These are phyloP conservation scores for Tragelaphus scriptus DNA, from an alignment of 2,113 vertebrate species.

Conservation along the genomic window DNA sequence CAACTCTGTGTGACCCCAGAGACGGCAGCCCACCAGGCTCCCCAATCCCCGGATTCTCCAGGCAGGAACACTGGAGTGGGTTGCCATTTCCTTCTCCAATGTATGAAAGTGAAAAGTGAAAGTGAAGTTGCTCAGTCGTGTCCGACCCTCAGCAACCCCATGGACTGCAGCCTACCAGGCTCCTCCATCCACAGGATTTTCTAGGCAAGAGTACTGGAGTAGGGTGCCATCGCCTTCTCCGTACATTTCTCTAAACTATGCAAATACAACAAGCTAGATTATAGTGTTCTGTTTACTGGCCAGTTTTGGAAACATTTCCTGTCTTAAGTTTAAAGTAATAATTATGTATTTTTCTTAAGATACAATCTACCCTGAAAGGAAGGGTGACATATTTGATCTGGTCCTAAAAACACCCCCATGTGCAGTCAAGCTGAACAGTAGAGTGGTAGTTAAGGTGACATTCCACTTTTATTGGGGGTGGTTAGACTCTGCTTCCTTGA, in stretches of 20 bases:
- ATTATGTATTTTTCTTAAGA: neutral
- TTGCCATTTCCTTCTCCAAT: too few relatives aligned
- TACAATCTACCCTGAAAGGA: neutral
- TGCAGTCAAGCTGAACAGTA: neutral
- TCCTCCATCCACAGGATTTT: too few relatives aligned
- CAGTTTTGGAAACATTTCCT: conserved; percentile 47
- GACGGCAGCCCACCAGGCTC: too few relatives aligned
- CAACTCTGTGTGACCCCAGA: too few relatives aligned
- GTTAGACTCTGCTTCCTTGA: neutral
- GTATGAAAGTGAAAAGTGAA: too few relatives aligned
- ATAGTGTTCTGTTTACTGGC: conserved; percentile 66
- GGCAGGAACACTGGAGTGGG: too few relatives aligned
- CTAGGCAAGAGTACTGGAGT: too few relatives aligned
- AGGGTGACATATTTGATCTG: neutral
- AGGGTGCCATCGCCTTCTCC: too few relatives aligned
- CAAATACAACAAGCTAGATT: conserved; percentile 65
- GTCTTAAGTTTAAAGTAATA: neutral
- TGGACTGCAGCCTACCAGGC: too few relatives aligned
- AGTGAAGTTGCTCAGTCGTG: too few relatives aligned
- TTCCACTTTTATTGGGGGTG: neutral
- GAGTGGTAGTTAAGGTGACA: neutral
- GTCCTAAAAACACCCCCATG: neutral
- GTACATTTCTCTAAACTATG: conserved; percentile 34
- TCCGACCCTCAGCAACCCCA: too few relatives aligned
- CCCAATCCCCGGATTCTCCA: too few relatives aligned